These are phyloP conservation scores for Ennomos fuscantarius DNA, from an alignment of 2,888 invertebrate genomes.

Conservation along the genomic window DNA sequence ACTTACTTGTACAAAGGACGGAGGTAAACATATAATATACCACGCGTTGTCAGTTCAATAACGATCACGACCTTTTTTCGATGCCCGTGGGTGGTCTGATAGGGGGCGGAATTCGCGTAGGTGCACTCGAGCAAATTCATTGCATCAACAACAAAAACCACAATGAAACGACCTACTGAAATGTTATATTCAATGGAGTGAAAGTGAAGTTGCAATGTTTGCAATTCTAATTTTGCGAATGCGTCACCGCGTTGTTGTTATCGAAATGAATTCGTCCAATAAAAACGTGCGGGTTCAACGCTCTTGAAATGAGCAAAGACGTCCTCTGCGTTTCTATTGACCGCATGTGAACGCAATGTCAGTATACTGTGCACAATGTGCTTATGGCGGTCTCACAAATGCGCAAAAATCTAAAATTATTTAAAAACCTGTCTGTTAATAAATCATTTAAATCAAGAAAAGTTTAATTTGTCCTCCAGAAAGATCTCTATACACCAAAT, in stretches of 20 bases:
- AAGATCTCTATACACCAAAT: conserved; percentile 15
- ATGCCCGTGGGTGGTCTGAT: conserved; percentile 45
- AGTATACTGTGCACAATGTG: conserved; percentile 14
- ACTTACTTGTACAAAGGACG: conserved; percentile 34
- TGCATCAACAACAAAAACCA: conserved; percentile 61
- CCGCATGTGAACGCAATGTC: conserved; percentile 32
- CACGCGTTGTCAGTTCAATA: conserved; percentile 40
- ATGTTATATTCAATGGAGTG: conserved; percentile 31
- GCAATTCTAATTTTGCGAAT: conserved; percentile 28
- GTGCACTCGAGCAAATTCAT: conserved; percentile 54
- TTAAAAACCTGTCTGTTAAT: conserved; percentile 15
- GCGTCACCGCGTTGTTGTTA: conserved; percentile 21
- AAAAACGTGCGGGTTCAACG: conserved; percentile 27
- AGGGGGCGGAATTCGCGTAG: conserved; percentile 47
- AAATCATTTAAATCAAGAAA: conserved; percentile 25
- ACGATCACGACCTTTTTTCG: conserved; percentile 55
- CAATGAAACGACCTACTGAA: conserved; percentile 52
- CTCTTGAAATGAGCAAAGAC: conserved; percentile 18
- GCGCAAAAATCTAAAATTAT: conserved; percentile 2
- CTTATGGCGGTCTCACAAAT: neutral
- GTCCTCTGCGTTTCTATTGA: conserved; percentile 30
- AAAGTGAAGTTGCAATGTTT: conserved; percentile 32
- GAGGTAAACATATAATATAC: conserved; percentile 27
- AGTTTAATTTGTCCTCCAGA: too few species aligned
- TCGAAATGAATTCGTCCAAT: conserved; percentile 17